Conservation (phyloP, 2,888 invertebrate species). For the Drosophila helvetica region DNA sequence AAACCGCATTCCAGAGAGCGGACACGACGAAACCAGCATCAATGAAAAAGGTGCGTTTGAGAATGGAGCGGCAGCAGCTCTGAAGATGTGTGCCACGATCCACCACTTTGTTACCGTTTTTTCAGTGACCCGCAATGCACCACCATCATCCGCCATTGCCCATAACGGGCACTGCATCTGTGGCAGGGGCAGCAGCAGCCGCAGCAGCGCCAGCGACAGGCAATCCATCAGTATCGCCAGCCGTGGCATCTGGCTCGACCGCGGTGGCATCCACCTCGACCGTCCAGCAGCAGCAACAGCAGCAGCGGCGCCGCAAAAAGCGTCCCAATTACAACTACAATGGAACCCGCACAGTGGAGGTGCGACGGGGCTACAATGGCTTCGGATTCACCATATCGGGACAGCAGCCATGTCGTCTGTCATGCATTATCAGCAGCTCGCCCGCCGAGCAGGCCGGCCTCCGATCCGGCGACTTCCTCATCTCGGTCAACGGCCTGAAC, state of each 20-base stretch:
- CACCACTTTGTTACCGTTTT: slow-evolving; percentile 20
- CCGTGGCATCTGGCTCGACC: slow-evolving; percentile 25
- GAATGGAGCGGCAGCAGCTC: slow-evolving; percentile 7
- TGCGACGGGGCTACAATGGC: slow-evolving; percentile 93
- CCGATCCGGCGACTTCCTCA: slow-evolving; percentile 95
- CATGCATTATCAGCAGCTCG: slow-evolving; percentile 94
- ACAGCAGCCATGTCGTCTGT: slow-evolving; percentile 97
- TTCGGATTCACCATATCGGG: slow-evolving; percentile 99
- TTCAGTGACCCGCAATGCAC: slow-evolving; percentile 63
- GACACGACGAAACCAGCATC: slow-evolving; percentile 52
- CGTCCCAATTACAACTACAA: slow-evolving; percentile 85
- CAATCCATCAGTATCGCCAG: slow-evolving; percentile 18
- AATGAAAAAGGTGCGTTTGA: slow-evolving; percentile 70
- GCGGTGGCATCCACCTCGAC: slow-evolving; percentile 27
- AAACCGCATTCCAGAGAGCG: slow-evolving; percentile 55
- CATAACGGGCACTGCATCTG: slow-evolving; percentile 50
- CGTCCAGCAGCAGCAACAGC: slow-evolving; percentile 68
- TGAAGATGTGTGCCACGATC: slow-evolving; percentile 28
- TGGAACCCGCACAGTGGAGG: slow-evolving; percentile 88
- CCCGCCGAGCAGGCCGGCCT: slow-evolving; percentile 96
- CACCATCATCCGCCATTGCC: slow-evolving; percentile 79
- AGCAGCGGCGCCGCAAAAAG: slow-evolving; percentile 86
- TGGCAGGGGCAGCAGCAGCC: slow-evolving; percentile 13
- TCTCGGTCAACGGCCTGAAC: slow-evolving; percentile 95
- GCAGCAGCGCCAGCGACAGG: slow-evolving; percentile 14